Evolutionary conservation across 2,888 invertebrate species (phyloP), one percentile per base, ranked within the genome.

Genomic region (Ferrisia virgata): DNA sequence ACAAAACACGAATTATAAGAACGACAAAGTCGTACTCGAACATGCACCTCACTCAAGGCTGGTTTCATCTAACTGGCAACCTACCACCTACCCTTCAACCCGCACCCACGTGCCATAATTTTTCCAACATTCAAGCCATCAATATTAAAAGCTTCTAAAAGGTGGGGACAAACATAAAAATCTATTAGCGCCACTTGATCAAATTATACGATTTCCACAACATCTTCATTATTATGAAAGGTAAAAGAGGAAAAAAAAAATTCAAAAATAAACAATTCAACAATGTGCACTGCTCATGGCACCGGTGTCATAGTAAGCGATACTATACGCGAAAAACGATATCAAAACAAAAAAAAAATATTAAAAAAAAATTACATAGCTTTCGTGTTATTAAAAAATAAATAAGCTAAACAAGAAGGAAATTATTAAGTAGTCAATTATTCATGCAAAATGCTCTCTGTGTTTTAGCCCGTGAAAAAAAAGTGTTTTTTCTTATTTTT

Each of bases 241-340:
- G 22, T 22, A 4, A 1, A 1, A 11, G 53, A 9, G 22, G 53
- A 18, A 9, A 13, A 9, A 36, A 25, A 69, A 69, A 36, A 76
- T 25, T 36, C 72, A 76, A 76, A 76, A 76, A 4, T 5, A 47
- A 81, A 82, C 64, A 82, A 82, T 40, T 43, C 43, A 43, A 43
- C 43, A 53, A 53, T 72, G 83, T 72, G 83, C 83, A 76, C 76
- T 76, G 83, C 72, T 72, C 22, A 25, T 28, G 72, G 83, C 83
- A 83, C 83, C 83, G 31, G 82, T 82, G 83, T 40, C 31, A 31
- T 80, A 83, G 69, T 39, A 83, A 76, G 76, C 83, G 43, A 36
- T 83, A 43, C 79, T 40, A 79, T 79, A 40, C 43, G n/a, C n/a
- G 43, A 79, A 79, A 79, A 36, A 79, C 72, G 72, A 72, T 72